Base-by-base conservation (phyloP, 2,797 vertebrate genomes). In the Sternarchorhynchus goeldii region DNA sequence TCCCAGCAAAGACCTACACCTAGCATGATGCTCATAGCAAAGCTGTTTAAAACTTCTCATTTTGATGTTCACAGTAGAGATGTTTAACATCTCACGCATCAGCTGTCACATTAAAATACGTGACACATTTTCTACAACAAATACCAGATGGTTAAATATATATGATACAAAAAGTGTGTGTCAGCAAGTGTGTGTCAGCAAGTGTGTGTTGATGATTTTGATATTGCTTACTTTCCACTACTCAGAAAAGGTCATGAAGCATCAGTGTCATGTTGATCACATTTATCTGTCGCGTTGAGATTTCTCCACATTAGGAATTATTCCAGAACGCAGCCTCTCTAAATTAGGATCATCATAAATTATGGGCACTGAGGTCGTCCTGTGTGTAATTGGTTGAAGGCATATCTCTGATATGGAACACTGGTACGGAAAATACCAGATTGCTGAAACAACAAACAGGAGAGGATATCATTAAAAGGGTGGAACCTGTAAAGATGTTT, bases 361-460 rank as follows among this genome's bases (percentile, higher is more conserved):
- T 20, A 6, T 32, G 17, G 17, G 25, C 20, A 29, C 18, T 31
- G 29, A 50, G 63, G 18, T 14, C 45, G 63, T 57, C 16, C 36
- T 10, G 53, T 50, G 69, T 57, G 53, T 57, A 45, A 78, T 64
- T 58, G 60, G 60, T 45, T 55, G 31, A n/a, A 21, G 76, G 65
- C 45, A 36, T 12, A 39, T 78, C 20, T 6, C 0, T 69, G 18
- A 69, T 10, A 34, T 60, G 75, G 45, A 73, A 45, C n/a, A 41
- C 25, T 29, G 55, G 10, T 16, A 14, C 31, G 12, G 12, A 59
- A 39, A 31, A 50, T 20, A 73, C 62, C 25, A 50, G 71, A 7
- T 20, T n/a, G 57, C 71, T 17, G 55, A 55, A 69, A 32, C 57
- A 62, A 67, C 63, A 76, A 77, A 62, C 39, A 55, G 67, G 6